A percentile compares a stretch with the other conserved stretches of the same genome.
Evolutionary conservation across 2,888 invertebrate species (phyloP).

Genomic region (Harpagoxenus sublaevis): DNA sequence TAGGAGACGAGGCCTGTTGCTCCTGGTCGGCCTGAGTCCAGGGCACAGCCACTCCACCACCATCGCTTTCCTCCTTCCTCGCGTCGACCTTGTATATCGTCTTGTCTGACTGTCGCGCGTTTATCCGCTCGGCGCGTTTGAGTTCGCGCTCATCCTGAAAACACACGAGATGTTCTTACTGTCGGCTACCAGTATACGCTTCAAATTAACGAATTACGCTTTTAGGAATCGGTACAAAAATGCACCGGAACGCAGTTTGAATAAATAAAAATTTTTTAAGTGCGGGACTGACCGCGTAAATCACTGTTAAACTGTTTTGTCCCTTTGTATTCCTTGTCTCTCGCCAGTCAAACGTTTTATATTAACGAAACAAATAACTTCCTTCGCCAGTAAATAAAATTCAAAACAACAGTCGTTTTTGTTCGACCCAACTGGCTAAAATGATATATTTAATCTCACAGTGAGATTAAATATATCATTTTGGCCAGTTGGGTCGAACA

Average conservation of each 20-base stretch:
- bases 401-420: no score
- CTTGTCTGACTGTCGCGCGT: conserved; percentile 48
- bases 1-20: conserved; percentile 89
- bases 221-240: background rate
- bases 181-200: conserved; percentile 5
- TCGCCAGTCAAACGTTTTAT: background rate
- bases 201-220: background rate
- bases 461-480: no score
- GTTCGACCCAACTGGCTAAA: no score
- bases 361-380: no score
- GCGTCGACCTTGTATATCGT: conserved; percentile 48
- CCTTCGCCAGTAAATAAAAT: no score
- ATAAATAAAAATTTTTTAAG: background rate
- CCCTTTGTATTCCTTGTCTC: background rate
- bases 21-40: conserved; percentile 85
- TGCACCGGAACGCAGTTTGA: background rate
- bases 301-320: background rate
- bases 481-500: no score
- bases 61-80: conserved; percentile 78
- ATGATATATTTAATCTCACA: no score
- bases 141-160: conserved; percentile 74
- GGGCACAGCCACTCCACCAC: conserved; percentile 86
- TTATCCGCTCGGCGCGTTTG: conserved; percentile 71
- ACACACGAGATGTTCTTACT: conserved; percentile 16
- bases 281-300: background rate